Conservation (phyloP, 2,888 invertebrate species). For the Rhagium mordax region DNA sequence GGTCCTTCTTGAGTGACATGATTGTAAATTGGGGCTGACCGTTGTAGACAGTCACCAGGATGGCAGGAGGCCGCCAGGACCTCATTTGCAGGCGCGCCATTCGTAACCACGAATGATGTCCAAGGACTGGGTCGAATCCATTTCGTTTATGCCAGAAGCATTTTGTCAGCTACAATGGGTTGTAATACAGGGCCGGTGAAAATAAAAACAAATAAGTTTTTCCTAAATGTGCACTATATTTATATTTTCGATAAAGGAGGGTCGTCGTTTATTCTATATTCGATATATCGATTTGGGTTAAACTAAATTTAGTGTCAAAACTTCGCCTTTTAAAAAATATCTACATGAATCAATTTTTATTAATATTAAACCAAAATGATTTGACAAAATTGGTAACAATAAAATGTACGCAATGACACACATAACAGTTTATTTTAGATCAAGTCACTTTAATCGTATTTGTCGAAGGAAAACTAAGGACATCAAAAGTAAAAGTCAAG, state of each 20-base stretch:
- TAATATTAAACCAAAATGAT: no score
- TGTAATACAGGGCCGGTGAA: background rate
- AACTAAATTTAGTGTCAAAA: no score
- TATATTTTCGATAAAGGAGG: background rate
- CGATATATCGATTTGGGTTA: no score
- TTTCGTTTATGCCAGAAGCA: slow-evolving; percentile 14
- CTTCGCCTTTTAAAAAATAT: no score
- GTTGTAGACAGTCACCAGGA: slow-evolving; percentile 21
- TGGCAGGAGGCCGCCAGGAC: slow-evolving; percentile 25
- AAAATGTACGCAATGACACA: no score
- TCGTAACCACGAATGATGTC: slow-evolving; percentile 18
- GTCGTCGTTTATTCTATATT: background rate
- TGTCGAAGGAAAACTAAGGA: no score
- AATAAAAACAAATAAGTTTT: background rate
- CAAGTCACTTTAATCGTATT: no score
- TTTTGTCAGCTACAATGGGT: background rate
- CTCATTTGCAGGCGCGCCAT: slow-evolving; percentile 36
- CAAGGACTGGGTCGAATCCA: slow-evolving; percentile 10
- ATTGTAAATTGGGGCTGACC: slow-evolving; percentile 44
- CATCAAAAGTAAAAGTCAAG: no score
- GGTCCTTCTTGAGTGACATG: slow-evolving; percentile 45
- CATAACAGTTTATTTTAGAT: no score
- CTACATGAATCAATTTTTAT: no score
- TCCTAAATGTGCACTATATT: background rate
- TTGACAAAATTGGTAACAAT: no score